Base-by-base conservation (phyloP, 2,113 vertebrate genomes). In the Phycodurus eques region DNA sequence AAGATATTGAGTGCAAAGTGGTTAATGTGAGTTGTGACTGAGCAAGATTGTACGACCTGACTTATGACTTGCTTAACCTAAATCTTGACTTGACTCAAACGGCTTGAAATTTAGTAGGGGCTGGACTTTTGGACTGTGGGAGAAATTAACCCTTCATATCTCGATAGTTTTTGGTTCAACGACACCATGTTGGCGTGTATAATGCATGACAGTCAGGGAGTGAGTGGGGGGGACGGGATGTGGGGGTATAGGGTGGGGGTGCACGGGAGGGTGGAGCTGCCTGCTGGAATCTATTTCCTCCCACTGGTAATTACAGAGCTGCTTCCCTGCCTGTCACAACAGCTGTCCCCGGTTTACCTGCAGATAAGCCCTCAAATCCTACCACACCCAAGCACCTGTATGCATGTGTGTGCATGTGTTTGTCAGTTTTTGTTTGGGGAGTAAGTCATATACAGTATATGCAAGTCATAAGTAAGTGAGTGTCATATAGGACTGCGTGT, bases 331-430 rank as follows among this genome's bases (percentile, higher is more conserved):
- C 88, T 92, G 89, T 87, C 90, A 88, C 87, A 90, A 92, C 92
- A 92, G 90, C 91, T 91, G 90, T 89, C 89, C 88, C 78, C 14
- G 74, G 84, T 85, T 91, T 91, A 92, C 89, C 87, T 88, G 85
- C 33, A 68, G 78, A 83, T 87, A 82, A 89, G 88, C 86, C 88
- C 88, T 84, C 81, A 90, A 91, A 90, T 84, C 85, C 83, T 80
- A 83, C 83, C 87, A 86, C 87, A 85, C 87, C 87, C 85, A 84
- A 65, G 74, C 71, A 60, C 27, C 67, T 15, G 47, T 53, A 13
- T 31, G n/a, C 43, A 14, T 65, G 63, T 22, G n/a, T 46, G 11
- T 22, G 39, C 35, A n/a, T 22, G 54, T 57, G 54, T 33, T 60
- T 60, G 27, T 60, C 6, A 33, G 57, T 15, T 60, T 60, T 60